Percentiles rank a stretch among this genome's conserved stretches.
These are phyloP conservation scores for Gastrophysa polygoni DNA, from an alignment of 2,888 invertebrate genomes.

Conservation along the genomic window DNA sequence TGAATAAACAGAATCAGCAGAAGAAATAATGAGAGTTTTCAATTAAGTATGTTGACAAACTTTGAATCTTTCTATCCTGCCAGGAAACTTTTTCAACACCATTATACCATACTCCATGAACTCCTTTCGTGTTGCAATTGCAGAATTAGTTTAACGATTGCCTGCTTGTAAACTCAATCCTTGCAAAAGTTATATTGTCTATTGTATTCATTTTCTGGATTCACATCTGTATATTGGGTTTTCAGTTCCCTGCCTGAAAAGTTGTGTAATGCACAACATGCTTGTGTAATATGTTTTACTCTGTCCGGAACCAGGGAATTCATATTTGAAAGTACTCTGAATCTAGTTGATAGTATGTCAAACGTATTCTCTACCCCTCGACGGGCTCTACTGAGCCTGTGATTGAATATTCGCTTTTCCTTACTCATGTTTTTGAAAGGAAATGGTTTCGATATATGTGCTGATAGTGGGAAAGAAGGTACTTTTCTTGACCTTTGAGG, in stretches of 20 bases:
- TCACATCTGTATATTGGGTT: not conserved
- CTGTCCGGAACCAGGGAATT: slow-evolving; percentile 27
- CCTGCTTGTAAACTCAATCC: slow-evolving; percentile 19
- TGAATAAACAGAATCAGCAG: too few relatives aligned
- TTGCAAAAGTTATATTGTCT: slow-evolving; percentile 6
- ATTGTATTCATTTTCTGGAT: slow-evolving; percentile 16
- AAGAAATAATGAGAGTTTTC: not conserved
- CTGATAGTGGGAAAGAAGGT: slow-evolving; percentile 41
- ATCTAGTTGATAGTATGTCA: slow-evolving; percentile 33
- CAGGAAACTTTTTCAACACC: slow-evolving; percentile 2
- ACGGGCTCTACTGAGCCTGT: slow-evolving; percentile 26
- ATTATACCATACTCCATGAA: not conserved
- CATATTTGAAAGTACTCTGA: slow-evolving; percentile 30
- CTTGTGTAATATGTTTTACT: slow-evolving; percentile 18
- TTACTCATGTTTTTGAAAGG: slow-evolving; percentile 26
- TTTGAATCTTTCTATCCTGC: not conserved
- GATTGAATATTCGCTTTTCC: slow-evolving; percentile 29
- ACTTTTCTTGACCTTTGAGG: slow-evolving; percentile 33
- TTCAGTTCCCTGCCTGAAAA: slow-evolving; percentile 15
- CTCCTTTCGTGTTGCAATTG: not conserved
- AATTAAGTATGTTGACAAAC: not conserved
- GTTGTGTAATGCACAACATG: slow-evolving; percentile 24
- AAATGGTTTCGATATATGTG: slow-evolving; percentile 43
- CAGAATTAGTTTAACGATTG: not conserved
- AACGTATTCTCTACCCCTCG: slow-evolving; percentile 30